Percentiles rank a stretch among this genome's conserved stretches.
Conservation (phyloP, 2,113 vertebrate genomes). For the Chunga burmeisteri region DNA sequence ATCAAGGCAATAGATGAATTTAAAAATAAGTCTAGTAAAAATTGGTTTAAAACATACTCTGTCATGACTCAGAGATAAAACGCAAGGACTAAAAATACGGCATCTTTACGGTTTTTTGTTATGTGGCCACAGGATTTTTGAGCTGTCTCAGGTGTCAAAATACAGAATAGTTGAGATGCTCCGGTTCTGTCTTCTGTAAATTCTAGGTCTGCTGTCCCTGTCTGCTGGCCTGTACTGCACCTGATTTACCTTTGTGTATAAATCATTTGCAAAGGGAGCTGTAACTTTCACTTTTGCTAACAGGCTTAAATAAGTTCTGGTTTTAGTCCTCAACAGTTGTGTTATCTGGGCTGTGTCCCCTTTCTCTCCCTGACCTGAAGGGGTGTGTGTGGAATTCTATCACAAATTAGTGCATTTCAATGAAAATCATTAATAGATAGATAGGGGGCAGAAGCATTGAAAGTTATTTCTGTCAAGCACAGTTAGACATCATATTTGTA, state of each 20-base stretch:
- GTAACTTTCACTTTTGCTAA: background rate
- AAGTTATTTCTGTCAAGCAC: background rate
- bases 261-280: background rate
- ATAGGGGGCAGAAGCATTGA: no score
- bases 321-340: background rate
- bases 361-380: background rate
- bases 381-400: background rate
- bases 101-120: background rate
- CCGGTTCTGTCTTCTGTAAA: background rate
- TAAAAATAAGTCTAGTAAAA: background rate
- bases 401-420: background rate
- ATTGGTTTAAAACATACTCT: background rate
- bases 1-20: background rate
- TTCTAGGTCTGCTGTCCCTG: background rate
- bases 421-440: background rate
- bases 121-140: background rate
- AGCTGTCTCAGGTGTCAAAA: background rate
- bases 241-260: background rate
- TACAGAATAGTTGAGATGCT: background rate
- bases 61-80: background rate
- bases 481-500: background rate
- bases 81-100: background rate
- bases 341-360: no score
- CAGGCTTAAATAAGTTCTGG: background rate
- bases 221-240: background rate